A percentile compares a stretch with the other conserved stretches of the same genome.
Conservation (phyloP, 2,888 invertebrate genomes). For the Villa cingulata region DNA sequence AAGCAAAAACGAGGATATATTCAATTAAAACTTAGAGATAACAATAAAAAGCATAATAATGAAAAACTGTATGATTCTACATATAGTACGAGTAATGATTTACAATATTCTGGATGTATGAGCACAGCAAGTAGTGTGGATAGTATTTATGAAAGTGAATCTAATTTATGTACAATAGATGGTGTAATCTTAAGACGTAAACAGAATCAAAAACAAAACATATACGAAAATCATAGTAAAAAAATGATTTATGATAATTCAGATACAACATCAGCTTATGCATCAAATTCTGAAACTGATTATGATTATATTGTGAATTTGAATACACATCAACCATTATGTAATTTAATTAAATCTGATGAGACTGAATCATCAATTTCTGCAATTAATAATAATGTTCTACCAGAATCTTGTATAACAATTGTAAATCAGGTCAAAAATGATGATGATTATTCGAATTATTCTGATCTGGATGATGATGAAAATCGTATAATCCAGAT, state of each 20-base stretch:
- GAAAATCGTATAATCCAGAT: constrained; percentile 15
- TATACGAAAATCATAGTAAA: background rate
- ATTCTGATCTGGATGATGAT: constrained; percentile 15
- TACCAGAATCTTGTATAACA: constrained; percentile 29
- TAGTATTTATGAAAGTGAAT: background rate
- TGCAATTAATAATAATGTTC: constrained; percentile 14
- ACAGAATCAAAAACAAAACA: background rate
- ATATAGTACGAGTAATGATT: background rate
- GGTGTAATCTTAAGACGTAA: background rate
- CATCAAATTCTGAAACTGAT: constrained; percentile 25
- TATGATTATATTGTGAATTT: constrained; percentile 48
- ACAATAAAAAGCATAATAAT: background rate
- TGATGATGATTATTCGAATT: constrained; percentile 16
- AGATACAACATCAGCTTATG: constrained; percentile 1
- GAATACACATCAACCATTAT: constrained; percentile 44
- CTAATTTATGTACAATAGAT: background rate
- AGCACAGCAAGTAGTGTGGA: background rate
- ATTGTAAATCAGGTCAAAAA: constrained; percentile 15
- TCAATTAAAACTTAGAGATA: constrained; percentile 5
- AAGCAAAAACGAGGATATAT: constrained; percentile 9
- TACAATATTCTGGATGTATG: no score
- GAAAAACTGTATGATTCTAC: background rate
- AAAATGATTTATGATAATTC: background rate
- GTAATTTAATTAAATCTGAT: background rate
- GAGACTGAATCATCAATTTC: background rate